phyloP scores from a whole-genome alignment of 1,140 invertebrate genomes.

The Cyclargus thomasi region DNA sequence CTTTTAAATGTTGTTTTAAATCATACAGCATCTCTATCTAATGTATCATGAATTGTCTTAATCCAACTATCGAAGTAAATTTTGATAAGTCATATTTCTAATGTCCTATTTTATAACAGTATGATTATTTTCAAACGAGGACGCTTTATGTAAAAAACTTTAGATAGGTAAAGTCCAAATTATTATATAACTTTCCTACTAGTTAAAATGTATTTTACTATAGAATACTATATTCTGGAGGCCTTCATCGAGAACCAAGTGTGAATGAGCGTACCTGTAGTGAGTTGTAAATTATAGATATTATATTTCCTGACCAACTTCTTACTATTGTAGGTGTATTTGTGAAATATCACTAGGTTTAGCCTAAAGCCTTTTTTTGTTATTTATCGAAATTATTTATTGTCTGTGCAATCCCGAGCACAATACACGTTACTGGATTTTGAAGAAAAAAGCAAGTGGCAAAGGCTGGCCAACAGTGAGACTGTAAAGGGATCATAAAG shows the following conservation, averaged over 20 bases:
- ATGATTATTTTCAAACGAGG: neutral
- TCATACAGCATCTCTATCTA: too few species aligned
- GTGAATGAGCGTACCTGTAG: constrained; percentile 37
- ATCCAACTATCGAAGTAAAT: neutral
- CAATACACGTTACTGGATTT: too few species aligned
- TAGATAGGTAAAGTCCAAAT: neutral
- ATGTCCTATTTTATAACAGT: neutral
- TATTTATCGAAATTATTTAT: neutral
- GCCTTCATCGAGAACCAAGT: constrained; percentile 57
- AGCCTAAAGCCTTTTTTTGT: neutral
- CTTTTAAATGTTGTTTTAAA: too few species aligned
- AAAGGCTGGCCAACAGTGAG: too few species aligned
- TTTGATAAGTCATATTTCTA: neutral
- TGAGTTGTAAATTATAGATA: constrained; percentile 44
- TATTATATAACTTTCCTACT: constrained; percentile 42
- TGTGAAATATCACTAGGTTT: constrained; percentile 52
- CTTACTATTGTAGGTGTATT: constrained; percentile 44
- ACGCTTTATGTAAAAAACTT: neutral
- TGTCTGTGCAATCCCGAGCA: too few species aligned
- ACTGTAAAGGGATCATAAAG: too few species aligned
- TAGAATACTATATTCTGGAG: constrained; percentile 53
- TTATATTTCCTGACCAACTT: constrained; percentile 63
- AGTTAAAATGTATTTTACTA: constrained; percentile 26
- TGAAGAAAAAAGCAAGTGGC: too few species aligned
- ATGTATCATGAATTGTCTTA: neutral